Percentiles rank a stretch among this genome's conserved stretches.
These are phyloP conservation scores for Enteromius thamalakanensis DNA, from an alignment of 2,797 vertebrate genomes.

Conservation along the genomic window DNA sequence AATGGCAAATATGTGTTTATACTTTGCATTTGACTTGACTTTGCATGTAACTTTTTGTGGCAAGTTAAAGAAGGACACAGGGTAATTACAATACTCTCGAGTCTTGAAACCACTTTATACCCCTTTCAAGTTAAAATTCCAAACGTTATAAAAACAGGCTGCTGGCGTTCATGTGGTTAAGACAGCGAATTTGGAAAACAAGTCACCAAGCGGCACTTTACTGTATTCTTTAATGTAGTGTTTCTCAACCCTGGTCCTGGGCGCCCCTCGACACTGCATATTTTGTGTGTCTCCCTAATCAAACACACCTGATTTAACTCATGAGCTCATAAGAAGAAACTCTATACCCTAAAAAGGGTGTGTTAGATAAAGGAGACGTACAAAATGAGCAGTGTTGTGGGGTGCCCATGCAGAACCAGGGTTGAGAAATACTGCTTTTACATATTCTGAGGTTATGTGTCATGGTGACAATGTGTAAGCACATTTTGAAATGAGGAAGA, in stretches of 20 bases:
- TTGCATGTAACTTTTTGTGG: constrained; percentile 7
- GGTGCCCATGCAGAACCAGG: too few relatives aligned
- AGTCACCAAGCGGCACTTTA: neutral
- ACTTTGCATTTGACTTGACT: constrained; percentile 6
- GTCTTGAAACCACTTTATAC: neutral
- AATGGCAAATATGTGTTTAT: constrained; percentile 3
- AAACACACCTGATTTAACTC: too few relatives aligned
- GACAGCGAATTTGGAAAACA: neutral
- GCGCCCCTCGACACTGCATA: too few relatives aligned
- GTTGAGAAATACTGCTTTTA: too few relatives aligned
- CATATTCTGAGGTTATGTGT: neutral
- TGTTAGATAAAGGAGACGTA: too few relatives aligned
- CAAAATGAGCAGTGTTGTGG: too few relatives aligned
- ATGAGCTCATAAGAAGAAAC: too few relatives aligned
- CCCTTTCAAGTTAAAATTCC: neutral
- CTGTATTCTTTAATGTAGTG: neutral
- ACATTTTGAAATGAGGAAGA: neutral
- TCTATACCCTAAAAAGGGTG: too few relatives aligned
- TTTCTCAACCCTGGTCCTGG: too few relatives aligned
- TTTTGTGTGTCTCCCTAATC: too few relatives aligned
- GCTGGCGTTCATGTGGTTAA: neutral
- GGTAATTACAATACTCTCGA: constrained; percentile 9
- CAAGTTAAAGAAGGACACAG: constrained; percentile 10
- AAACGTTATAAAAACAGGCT: neutral
- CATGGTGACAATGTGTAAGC: neutral